Percentiles rank a stretch among this genome's conserved stretches.
Evolutionary conservation across 2,113 vertebrate species (phyloP).

Genomic region (Pycnonotus jocosus): DNA sequence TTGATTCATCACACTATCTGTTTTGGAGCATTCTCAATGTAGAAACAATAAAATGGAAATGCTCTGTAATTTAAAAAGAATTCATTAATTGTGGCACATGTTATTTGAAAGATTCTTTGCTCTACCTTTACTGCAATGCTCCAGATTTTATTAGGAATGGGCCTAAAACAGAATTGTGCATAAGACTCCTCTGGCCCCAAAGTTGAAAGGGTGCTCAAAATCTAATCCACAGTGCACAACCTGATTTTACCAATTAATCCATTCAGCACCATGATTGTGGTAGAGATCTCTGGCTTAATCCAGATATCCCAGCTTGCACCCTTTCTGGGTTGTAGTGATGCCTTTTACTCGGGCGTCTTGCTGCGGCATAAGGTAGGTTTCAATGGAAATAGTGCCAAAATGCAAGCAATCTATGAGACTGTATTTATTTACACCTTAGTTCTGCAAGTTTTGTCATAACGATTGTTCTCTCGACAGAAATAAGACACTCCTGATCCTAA

Average conservation of each 20-base stretch:
- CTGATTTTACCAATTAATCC: not conserved
- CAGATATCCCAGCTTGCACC: not conserved
- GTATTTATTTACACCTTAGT: not conserved
- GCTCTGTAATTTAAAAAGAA: not conserved
- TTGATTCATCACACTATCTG: not conserved
- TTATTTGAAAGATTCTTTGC: not conserved
- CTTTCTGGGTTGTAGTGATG: not conserved
- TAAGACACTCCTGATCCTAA: not conserved
- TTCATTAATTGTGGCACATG: not conserved
- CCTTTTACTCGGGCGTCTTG: not conserved
- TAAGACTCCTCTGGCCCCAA: not conserved
- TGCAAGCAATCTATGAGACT: not conserved
- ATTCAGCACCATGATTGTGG: not conserved
- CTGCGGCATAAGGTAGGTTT: not conserved
- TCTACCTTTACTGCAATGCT: accelerated
- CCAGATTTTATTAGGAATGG: not conserved
- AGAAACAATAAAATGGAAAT: not conserved
- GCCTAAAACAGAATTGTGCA: not conserved
- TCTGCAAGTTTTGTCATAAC: not conserved
- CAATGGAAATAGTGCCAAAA: not conserved
- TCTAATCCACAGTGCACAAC: not conserved
- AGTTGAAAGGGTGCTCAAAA: not conserved
- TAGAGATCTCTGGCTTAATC: not conserved
- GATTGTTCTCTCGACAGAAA: not conserved
- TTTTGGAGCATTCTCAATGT: not conserved